Base-by-base conservation (phyloP, 2,888 invertebrate genomes). In the Oligia fasciuncula region DNA sequence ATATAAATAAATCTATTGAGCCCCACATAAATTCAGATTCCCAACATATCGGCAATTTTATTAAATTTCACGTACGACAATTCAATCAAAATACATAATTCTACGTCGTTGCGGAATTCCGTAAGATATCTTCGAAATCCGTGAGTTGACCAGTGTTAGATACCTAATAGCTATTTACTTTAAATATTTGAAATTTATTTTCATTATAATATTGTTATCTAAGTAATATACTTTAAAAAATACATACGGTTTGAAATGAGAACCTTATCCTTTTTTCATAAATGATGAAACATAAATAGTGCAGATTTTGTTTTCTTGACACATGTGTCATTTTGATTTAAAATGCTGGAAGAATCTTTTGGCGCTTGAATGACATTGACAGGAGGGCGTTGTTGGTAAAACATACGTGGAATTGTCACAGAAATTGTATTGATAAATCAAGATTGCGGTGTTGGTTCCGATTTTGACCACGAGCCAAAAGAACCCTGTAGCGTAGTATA, bases 381-480 rank as follows among this genome's bases (percentile, higher is more conserved):
- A 62, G 17, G 35, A 19, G 70, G 35, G 70, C 60, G 35, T n/a
- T 40, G 70, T 23, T 40, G 23, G 23, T 70, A n/a, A 57, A n/a
- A 35, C 23, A 23, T 40, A 23, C 17, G 9, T 70, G 14, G n/a
- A 62, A n/a, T 62, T 17, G 9, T 23, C 14, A 23, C 4, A 35
- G 23, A 62, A 35, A 60, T 62, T 60, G 23, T 70, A 60, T 62
- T 35, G 35, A 57, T 9, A 57, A 70, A 70, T 35, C 54, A 70
- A 70, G 23, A 57, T 60, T 9, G 4, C 5, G 8, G 14, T 14
- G 0, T 23, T 35, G 57, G 23, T 69, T 69, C 35, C 4, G 1
- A 51, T 35, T 35, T 23, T 23, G 29, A 4, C 54, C 35, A 35
- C 35, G 35, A 23, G 69, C 69, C 54, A 51, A 35, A 23, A 51